Evolutionary conservation across 2,888 invertebrate genomes (phyloP).

Genomic region (Erebia epiphron): DNA sequence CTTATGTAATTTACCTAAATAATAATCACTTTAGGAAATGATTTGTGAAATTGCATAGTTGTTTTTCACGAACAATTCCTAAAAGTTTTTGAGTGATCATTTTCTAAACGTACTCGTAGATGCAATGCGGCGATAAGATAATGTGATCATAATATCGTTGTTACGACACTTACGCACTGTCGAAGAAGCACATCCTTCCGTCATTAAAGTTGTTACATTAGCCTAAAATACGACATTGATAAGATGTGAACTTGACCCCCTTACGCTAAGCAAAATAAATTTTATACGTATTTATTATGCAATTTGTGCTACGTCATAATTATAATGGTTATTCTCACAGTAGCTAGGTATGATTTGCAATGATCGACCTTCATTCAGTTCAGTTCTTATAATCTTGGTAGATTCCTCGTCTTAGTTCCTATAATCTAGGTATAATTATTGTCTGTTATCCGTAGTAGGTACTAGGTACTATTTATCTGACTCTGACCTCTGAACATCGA

Average conservation of each 20-base stretch:
- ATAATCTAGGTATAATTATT: not conserved
- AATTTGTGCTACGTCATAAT: slow-evolving; percentile 49
- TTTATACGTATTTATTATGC: slow-evolving; percentile 57
- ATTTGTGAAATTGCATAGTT: too few relatives aligned
- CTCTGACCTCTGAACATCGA: not conserved
- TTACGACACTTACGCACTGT: not conserved
- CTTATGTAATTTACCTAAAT: too few relatives aligned
- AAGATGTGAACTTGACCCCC: slow-evolving; percentile 69
- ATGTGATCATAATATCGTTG: not conserved
- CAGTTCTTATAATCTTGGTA: not conserved
- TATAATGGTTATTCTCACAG: slow-evolving; percentile 1
- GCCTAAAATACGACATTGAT: slow-evolving; percentile 33
- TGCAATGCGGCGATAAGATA: too few relatives aligned
- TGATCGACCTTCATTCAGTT: not conserved
- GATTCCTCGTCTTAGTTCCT: not conserved
- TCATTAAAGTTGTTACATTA: slow-evolving; percentile 17
- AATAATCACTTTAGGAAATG: too few relatives aligned
- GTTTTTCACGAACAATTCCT: too few relatives aligned
- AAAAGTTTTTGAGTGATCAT: too few relatives aligned
- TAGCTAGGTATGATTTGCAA: not conserved
- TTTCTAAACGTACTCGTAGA: not conserved
- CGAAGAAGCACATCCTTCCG: not conserved
- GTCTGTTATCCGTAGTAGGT: not conserved
- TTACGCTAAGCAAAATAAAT: slow-evolving; percentile 63
- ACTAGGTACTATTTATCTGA: not conserved